Percentiles rank a stretch among this genome's conserved stretches.
Evolutionary conservation across 1,140 invertebrate genomes (phyloP).

Genomic region (Apis laboriosa): DNA sequence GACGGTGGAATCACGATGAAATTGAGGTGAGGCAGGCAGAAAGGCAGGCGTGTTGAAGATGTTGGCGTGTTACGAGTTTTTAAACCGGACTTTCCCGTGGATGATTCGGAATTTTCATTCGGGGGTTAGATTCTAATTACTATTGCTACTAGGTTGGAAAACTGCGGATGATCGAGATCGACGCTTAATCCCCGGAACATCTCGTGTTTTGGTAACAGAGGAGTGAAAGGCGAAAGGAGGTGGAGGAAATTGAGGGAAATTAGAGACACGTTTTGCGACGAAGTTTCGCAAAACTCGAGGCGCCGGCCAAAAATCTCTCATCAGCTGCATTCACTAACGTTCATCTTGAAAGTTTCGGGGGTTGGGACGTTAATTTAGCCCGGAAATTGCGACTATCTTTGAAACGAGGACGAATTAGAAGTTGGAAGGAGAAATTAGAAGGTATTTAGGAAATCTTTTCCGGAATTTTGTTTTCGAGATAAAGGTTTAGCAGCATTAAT

Average conservation of each 20-base stretch:
- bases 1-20: background rate
- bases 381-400: background rate
- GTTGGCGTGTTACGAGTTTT: background rate
- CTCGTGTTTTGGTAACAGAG: background rate
- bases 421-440: background rate
- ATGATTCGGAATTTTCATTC: no score
- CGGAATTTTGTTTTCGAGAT: no score
- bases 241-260: background rate
- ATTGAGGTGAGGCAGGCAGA: background rate
- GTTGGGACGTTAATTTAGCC: background rate
- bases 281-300: background rate
- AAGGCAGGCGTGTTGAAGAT: background rate
- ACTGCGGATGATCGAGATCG: background rate
- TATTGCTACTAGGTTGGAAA: background rate
- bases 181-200: background rate
- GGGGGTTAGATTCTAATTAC: constrained; percentile 9
- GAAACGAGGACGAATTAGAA: background rate
- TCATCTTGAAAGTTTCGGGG: background rate
- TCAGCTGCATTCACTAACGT: background rate
- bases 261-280: background rate
- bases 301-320: constrained; percentile 10
- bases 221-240: background rate
- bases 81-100: background rate
- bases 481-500: no score
- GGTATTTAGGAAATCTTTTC: background rate